Conservation (phyloP, 1,140 invertebrate species). For the Drosophila kanapiae region DNA sequence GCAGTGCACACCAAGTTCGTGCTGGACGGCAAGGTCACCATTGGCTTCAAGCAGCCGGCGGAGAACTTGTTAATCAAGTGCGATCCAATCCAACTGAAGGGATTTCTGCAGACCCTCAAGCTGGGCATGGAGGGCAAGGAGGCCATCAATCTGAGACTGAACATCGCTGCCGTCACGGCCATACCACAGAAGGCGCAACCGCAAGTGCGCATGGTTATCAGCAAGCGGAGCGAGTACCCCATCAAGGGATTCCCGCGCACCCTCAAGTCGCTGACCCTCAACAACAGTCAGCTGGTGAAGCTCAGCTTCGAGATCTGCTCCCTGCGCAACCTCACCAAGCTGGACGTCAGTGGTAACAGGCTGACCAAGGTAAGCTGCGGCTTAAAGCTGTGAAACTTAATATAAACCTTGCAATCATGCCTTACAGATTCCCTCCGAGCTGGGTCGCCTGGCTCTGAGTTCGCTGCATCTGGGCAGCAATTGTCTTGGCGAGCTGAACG, state of each 20-base stretch:
- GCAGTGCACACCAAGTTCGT: constrained; percentile 90
- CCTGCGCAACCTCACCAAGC: constrained; percentile 88
- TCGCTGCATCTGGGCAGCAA: constrained; percentile 91
- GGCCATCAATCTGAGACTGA: constrained; percentile 86
- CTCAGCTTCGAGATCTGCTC: constrained; percentile 89
- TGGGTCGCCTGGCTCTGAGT: constrained; percentile 89
- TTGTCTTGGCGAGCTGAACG: constrained; percentile 87
- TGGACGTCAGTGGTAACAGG: constrained; percentile 93
- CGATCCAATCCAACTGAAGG: constrained; percentile 89
- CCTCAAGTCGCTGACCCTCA: constrained; percentile 84
- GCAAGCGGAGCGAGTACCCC: constrained; percentile 88
- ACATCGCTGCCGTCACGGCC: constrained; percentile 86
- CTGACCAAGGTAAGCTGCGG: constrained; percentile 86
- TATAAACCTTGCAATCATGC: neutral
- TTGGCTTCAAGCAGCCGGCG: constrained; percentile 89
- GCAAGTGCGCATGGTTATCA: constrained; percentile 88
- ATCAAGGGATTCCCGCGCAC: constrained; percentile 89
- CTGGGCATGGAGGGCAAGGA: constrained; percentile 88
- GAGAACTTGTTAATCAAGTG: constrained; percentile 90
- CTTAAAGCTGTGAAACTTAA: neutral
- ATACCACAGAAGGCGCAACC: constrained; percentile 83
- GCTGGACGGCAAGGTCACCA: constrained; percentile 90
- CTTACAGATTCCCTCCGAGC: constrained; percentile 88
- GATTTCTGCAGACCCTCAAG: constrained; percentile 89
- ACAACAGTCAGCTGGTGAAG: constrained; percentile 87